Evolutionary conservation across 2,888 invertebrate species (phyloP).

Genomic region (Nomada flava): DNA sequence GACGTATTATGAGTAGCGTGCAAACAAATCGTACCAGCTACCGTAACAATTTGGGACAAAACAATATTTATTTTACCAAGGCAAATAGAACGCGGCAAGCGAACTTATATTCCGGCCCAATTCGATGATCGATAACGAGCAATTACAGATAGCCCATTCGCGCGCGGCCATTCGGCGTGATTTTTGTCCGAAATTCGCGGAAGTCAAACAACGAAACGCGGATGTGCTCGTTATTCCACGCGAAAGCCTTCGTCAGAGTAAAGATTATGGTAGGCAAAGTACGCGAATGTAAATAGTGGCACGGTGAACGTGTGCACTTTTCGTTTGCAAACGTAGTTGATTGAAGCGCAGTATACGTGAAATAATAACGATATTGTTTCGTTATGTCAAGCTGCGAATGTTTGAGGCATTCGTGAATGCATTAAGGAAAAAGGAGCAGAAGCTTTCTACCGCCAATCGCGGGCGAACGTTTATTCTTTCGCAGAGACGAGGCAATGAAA

Average conservation of each 20-base stretch:
- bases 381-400: no score
- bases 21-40: slow-evolving; percentile 2
- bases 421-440: no score
- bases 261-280: neutral
- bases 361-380: slow-evolving; percentile 17
- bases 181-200: neutral
- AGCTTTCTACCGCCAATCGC: no score
- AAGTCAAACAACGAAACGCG: neutral
- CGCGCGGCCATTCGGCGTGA: no score
- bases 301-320: no score
- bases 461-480: no score
- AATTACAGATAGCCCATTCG: neutral
- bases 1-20: neutral
- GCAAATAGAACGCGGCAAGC: slow-evolving; percentile 6
- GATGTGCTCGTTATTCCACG: no score
- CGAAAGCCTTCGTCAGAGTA: neutral
- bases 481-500: neutral
- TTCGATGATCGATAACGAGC: slow-evolving; percentile 21
- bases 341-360: slow-evolving; percentile 13
- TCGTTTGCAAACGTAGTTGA: neutral
- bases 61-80: slow-evolving; percentile 24
- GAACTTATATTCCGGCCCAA: slow-evolving; percentile 6
- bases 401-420: no score
- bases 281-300: neutral
- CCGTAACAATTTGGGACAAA: neutral